Evolutionary conservation across 2,113 vertebrate species (phyloP).

Genomic region (Sterna hirundo): DNA sequence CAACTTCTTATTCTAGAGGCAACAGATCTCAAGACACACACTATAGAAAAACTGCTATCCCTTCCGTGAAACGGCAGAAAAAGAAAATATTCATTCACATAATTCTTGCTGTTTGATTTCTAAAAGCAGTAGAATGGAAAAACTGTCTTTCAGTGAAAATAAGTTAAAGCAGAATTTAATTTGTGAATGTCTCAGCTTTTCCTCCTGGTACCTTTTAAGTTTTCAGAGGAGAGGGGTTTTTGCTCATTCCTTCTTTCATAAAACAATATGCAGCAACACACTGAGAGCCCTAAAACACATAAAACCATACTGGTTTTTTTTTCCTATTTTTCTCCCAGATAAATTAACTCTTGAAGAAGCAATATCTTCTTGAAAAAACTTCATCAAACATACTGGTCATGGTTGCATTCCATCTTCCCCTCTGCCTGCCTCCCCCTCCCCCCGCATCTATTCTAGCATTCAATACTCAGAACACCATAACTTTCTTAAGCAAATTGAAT

Average conservation of each 20-base stretch:
- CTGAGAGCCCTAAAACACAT: accelerated
- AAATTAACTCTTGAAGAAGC: not conserved
- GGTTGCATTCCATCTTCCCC: not conserved
- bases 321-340: not conserved
- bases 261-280: not conserved
- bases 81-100: not conserved
- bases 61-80: not conserved
- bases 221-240: not conserved
- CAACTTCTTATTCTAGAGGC: not conserved
- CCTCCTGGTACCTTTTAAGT: not conserved
- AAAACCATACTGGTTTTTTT: not conserved
- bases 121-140: not conserved
- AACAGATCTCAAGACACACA: not conserved
- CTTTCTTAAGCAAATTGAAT: not conserved
- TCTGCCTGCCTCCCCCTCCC: not conserved
- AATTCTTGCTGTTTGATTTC: not conserved
- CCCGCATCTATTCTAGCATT: not conserved
- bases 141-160: not conserved
- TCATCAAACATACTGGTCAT: not conserved
- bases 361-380: not conserved
- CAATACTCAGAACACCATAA: not conserved
- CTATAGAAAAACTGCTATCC: not conserved
- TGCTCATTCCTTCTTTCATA: not conserved
- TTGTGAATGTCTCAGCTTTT: not conserved
- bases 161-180: not conserved